Conservation (phyloP, 1,140 invertebrate genomes). For the Reticulitermes speratus region DNA sequence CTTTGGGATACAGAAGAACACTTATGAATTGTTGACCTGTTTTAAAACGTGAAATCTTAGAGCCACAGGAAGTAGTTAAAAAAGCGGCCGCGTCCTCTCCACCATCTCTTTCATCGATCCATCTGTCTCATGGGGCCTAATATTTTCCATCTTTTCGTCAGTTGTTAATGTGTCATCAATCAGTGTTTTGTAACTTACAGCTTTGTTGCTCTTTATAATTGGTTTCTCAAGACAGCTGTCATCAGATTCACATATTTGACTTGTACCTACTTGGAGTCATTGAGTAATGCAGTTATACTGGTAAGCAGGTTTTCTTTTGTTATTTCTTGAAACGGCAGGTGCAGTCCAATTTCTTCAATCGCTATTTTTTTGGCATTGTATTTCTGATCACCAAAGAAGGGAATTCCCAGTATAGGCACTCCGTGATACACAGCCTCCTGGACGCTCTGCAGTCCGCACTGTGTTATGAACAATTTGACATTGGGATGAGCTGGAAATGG, state of each 20-base stretch:
- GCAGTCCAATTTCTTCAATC: constrained; percentile 39
- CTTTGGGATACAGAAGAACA: too few relatives aligned
- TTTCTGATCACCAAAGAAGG: constrained; percentile 46
- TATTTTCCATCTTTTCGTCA: too few relatives aligned
- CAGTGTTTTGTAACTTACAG: too few relatives aligned
- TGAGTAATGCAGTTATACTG: background rate
- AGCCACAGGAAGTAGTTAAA: too few relatives aligned
- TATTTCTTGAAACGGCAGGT: background rate
- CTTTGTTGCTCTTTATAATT: too few relatives aligned
- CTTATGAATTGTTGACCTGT: too few relatives aligned
- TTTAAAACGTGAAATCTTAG: too few relatives aligned
- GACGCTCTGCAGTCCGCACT: constrained; percentile 48
- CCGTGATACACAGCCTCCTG: constrained; percentile 46
- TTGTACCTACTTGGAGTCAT: background rate
- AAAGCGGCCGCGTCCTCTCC: too few relatives aligned
- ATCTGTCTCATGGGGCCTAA: too few relatives aligned
- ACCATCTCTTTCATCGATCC: too few relatives aligned
- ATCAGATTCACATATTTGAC: background rate
- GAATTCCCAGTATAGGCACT: constrained; percentile 46
- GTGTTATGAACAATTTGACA: constrained; percentile 44
- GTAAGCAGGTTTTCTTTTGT: background rate
- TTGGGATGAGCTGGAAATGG: constrained; percentile 35
- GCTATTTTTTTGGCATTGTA: constrained; percentile 40
- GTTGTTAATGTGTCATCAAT: too few relatives aligned
- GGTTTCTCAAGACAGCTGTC: too few relatives aligned